phyloP scores from a whole-genome alignment of 1,140 invertebrate genomes.

The Cyclina sinensis region DNA sequence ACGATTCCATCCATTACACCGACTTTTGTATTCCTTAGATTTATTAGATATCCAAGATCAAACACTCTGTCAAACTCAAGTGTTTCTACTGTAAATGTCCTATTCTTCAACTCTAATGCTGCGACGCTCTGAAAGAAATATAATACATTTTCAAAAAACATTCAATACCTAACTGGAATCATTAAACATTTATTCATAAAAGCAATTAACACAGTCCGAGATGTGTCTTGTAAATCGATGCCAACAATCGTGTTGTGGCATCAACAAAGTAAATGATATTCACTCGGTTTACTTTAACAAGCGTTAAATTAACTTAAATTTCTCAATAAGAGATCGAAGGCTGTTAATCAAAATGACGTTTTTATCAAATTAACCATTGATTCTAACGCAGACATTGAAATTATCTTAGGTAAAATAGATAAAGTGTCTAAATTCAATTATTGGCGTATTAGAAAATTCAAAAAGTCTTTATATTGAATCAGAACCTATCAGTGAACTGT shows the following conservation, averaged over 20 bases:
- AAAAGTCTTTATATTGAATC: neutral
- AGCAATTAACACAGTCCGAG: neutral
- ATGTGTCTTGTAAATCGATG: neutral
- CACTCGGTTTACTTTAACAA: neutral
- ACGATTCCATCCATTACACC: too few relatives aligned
- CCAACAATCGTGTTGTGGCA: neutral
- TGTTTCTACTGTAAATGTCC: too few relatives aligned
- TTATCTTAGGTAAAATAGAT: slow-evolving; percentile 7
- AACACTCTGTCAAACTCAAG: too few relatives aligned
- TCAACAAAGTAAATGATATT: neutral
- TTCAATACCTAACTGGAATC: neutral
- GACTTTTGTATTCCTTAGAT: too few relatives aligned
- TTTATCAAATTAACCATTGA: slow-evolving; percentile 33
- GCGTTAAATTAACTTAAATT: neutral
- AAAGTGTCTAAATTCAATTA: slow-evolving; percentile 15
- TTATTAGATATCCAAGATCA: too few relatives aligned
- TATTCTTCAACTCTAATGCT: neutral
- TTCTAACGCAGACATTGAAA: slow-evolving; percentile 5
- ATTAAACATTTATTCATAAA: neutral
- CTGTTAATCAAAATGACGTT: slow-evolving; percentile 13
- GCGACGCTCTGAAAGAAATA: neutral
- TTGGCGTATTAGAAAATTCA: slow-evolving; percentile 23
- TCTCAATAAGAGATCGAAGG: slow-evolving; percentile 2
- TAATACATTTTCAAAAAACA: neutral
- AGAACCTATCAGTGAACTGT: neutral